Evolutionary conservation across 2,888 invertebrate species (phyloP), one percentile per base, ranked within the genome.

Genomic region (Lasioglossum zephyrum): DNA sequence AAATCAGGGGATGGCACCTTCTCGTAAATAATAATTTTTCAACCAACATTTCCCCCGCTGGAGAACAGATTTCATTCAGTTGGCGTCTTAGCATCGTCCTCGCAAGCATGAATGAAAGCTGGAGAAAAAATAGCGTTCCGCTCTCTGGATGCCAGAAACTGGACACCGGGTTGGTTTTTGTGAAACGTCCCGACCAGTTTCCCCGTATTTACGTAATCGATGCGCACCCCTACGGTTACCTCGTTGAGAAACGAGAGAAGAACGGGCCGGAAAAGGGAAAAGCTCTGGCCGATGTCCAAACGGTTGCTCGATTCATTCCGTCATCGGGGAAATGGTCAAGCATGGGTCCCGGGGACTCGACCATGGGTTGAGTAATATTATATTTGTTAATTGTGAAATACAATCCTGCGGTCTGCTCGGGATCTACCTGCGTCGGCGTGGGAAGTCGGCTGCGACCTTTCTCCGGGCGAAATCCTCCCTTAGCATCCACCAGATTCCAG

Each of bases 331-430:
- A 77, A 88, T 92, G 94, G 94, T 94, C 94, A 94, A 93, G 92
- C 90, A 79, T 44, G 44, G 75, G 63, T 53, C 13, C 31, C 53
- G 85, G 63, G 84, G 82, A 87, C 22, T 53, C 22, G 1, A 22
- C 53, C 84, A 70, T 87, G 82, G 92, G 91, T 94, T 93, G 93
- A 92, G 94, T 95, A 94, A 94, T 92, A 93, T 92, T 93, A 94
- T 93, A 93, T 95, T 93, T 94, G 95, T 95, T 94, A 95, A 95
- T 95, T 94, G 93, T 94, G 95, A 93, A 94, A 95, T 90, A 91
- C 90, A 93, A 95, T 92, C 87, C 91, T 85, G 87, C 80, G 87
- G 92, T 78, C 89, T 84, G 74, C 31, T 44, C 9, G 74, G 76
- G 80, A 84, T 84, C 84, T 91, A 91, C 91, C 90, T 92, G 91